Evolutionary conservation across 2,888 invertebrate species (phyloP), one percentile per base, ranked within the genome.

Genomic region (Rhimphoctona megacephalus): DNA sequence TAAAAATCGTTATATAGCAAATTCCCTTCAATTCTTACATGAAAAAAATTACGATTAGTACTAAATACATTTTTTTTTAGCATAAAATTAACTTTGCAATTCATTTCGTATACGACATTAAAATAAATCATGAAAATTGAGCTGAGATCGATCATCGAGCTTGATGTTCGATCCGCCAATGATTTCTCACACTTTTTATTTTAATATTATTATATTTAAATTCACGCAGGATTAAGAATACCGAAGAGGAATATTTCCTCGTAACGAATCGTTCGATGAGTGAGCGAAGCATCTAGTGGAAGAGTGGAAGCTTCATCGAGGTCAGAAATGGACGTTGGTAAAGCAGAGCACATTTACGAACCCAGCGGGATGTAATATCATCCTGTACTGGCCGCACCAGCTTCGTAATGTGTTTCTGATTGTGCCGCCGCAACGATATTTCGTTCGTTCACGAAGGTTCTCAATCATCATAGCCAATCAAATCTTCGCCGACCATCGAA

Each of bases 381-480:
- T 81, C 83, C 72, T 39, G 61, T 46, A 64, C 54, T 49, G 64
- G 14, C 70, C 11, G 78, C 84, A 74, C 88, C 90, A 91, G 88
- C 91, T 90, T 91, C 91, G 93, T 93, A 94, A 94, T 94, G 94
- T 90, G 91, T 93, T 94, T 94, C 92, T 93, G 93, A 94, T 93
- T 93, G 61, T 61, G 93, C 92, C 90, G 91, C 87, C 90, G 87
- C 88, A 90, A 90, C 91, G 92, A 90, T 91, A 91, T 88, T 86
- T 87, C 73, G 57, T 81, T 81, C 66, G 73, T 49, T 70, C 80
- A 46, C 72, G 49, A 61, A 69, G 88, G 88, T 89, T 87, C 89
- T 87, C 89, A 89, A 83, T 66, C 43, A 57, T 49, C 36, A 9
- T 5, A 61, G 61, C 39, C 22, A 39, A 39, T 39, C 36, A n/a